phyloP scores from a whole-genome alignment of 2,888 invertebrate genomes.

The Mycogona germanica region DNA sequence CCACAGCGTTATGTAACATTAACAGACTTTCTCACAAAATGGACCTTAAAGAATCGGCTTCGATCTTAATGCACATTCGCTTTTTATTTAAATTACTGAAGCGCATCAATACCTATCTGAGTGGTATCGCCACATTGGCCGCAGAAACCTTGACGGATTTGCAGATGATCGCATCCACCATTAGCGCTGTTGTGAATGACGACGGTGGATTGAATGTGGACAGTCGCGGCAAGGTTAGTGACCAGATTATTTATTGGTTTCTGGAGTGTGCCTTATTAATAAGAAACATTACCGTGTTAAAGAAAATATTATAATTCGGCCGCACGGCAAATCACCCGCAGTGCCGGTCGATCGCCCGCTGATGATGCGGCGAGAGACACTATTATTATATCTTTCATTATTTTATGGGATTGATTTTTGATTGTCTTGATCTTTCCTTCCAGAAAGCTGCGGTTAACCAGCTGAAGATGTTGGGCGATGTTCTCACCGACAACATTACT shows the following conservation, averaged over 20 bases:
- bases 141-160: conserved; percentile 21
- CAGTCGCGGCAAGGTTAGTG: conserved; percentile 24
- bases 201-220: conserved; percentile 26
- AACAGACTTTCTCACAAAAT: no score
- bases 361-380: neutral
- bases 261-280: no score
- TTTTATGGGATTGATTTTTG: neutral
- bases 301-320: no score
- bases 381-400: neutral
- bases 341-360: neutral
- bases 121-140: neutral
- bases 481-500: neutral
- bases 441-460: neutral
- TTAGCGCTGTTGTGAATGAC: conserved; percentile 26
- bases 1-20: no score
- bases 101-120: neutral
- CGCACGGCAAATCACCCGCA: neutral
- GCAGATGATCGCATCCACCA: conserved; percentile 25
- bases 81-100: no score
- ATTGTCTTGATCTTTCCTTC: neutral
- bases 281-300: no score
- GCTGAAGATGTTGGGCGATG: neutral
- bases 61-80: no score
- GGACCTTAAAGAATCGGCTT: no score
- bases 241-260: neutral